Percentiles rank a stretch among this genome's conserved stretches.
These are phyloP conservation scores for Euthynnus affinis DNA, from an alignment of 2,797 vertebrate species.

Conservation along the genomic window DNA sequence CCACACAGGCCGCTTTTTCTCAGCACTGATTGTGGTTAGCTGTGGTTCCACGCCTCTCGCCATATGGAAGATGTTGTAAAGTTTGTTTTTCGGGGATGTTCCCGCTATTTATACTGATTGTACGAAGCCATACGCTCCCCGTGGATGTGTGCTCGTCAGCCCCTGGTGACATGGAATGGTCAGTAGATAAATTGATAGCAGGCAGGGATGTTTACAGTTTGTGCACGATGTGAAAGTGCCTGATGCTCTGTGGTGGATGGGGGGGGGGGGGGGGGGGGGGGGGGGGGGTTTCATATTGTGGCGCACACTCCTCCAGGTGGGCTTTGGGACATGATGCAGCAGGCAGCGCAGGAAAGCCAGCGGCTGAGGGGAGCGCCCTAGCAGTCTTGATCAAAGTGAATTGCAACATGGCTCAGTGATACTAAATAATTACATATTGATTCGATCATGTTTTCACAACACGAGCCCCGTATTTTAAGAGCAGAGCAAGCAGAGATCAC, in stretches of 20 bases:
- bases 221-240: slow-evolving; percentile 59
- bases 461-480: slow-evolving; percentile 47
- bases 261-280: slow-evolving; percentile 74
- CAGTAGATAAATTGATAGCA: slow-evolving; percentile 79
- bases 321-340: slow-evolving; percentile 84
- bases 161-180: slow-evolving; percentile 69
- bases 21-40: slow-evolving; percentile 67
- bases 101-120: slow-evolving; percentile 69
- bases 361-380: slow-evolving; percentile 78
- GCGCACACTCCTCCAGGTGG: slow-evolving; percentile 77
- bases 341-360: slow-evolving; percentile 79
- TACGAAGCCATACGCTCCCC: slow-evolving; percentile 53
- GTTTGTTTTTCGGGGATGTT: slow-evolving; percentile 82
- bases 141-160: slow-evolving; percentile 63
- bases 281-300: slow-evolving; percentile 71
- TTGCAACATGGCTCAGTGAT: slow-evolving; percentile 86
- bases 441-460: slow-evolving; percentile 71
- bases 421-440: slow-evolving; percentile 91
- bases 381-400: slow-evolving; percentile 88
- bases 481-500: slow-evolving; percentile 60
- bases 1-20: slow-evolving; percentile 72
- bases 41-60: slow-evolving; percentile 64
- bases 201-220: slow-evolving; percentile 81
- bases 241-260: no score
- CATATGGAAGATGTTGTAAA: slow-evolving; percentile 82